Conservation (phyloP, 2,888 invertebrate genomes). For the Notodonta ziczac region DNA sequence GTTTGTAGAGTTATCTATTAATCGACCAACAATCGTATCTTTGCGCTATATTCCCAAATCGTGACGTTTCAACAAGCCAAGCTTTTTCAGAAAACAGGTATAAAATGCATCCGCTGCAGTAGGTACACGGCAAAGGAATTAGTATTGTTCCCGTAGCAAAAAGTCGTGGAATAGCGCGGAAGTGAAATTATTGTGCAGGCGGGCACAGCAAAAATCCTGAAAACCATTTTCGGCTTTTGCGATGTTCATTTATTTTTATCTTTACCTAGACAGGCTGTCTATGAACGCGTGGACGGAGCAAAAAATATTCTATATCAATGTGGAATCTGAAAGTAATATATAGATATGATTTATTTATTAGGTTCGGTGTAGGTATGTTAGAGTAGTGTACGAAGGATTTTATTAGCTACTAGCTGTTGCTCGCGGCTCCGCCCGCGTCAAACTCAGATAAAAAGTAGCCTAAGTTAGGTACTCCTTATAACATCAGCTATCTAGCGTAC, state of each 20-base stretch:
- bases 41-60: conserved; percentile 23
- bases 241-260: neutral
- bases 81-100: conserved; percentile 26
- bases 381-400: no score
- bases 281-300: no score
- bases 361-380: no score
- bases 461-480: no score
- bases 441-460: no score
- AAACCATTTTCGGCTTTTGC: conserved; percentile 15
- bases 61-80: conserved; percentile 28
- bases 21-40: neutral
- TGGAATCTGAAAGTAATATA: no score
- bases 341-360: no score
- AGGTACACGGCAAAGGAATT: conserved; percentile 15
- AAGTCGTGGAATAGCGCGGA: conserved; percentile 8
- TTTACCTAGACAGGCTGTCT: no score
- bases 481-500: no score
- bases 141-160: conserved; percentile 18
- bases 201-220: conserved; percentile 14
- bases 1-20: conserved; percentile 15
- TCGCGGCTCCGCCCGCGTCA: no score
- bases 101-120: conserved; percentile 23
- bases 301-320: no score
- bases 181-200: conserved; percentile 17
- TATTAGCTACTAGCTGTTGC: no score